Evolutionary conservation across 1,140 invertebrate genomes (phyloP).

Genomic region (Whitmania pigra): DNA sequence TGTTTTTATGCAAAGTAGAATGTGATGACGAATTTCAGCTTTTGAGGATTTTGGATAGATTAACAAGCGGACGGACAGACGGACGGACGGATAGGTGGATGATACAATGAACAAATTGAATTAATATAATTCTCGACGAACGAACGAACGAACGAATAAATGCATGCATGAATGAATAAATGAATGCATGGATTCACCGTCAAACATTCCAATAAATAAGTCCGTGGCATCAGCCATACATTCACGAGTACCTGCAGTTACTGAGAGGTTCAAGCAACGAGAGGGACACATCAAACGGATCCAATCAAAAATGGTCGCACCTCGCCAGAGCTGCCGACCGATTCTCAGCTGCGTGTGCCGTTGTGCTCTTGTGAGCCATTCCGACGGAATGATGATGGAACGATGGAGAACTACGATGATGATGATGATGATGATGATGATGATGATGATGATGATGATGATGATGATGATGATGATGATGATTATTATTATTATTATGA

Average conservation of each 20-base stretch:
- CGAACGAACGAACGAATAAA: not conserved
- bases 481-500: not conserved
- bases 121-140: not conserved
- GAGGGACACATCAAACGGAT: not conserved
- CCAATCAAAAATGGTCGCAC: no score
- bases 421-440: conserved; percentile 49
- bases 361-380: no score
- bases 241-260: not conserved
- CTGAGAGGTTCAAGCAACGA: not conserved
- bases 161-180: not conserved
- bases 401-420: not conserved
- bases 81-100: not conserved
- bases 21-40: not conserved
- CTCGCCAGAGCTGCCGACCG: no score
- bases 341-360: no score
- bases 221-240: no score
- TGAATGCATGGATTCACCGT: not conserved
- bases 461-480: not conserved
- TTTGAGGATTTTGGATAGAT: not conserved
- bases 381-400: no score
- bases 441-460: conserved; percentile 10
- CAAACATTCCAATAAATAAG: not conserved
- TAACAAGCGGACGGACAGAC: not conserved
- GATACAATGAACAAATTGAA: not conserved
- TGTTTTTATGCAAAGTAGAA: not conserved